Base-by-base conservation (phyloP, 1,140 invertebrate species). In the Leucophenga varia region DNA sequence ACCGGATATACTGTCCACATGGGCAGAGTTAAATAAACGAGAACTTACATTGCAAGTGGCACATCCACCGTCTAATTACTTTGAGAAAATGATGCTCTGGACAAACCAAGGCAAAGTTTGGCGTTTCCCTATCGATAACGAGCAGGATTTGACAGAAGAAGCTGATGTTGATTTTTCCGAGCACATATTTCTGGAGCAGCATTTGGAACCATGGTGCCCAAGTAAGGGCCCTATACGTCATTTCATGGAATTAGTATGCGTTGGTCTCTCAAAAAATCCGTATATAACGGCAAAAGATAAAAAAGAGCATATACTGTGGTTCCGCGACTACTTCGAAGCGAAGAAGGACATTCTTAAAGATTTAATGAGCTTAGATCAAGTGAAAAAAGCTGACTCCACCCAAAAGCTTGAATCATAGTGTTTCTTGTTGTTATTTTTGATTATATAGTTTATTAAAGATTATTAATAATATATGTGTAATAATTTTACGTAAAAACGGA, bases 101-200 rank as follows among this genome's bases (percentile, higher is more conserved):
- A 98, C 96, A 0, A 85, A 96, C 39, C 84, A 95, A 75, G 93
- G 92, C 35, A 97, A 95, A 79, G 59, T 98, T 7, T 99, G 96
- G 96, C 85, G 89, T 42, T 99, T 97, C 75, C 97, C 97, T 9
- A 95, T 99, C 47, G 80, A 98, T 75, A 99, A 99, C 81, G 95
- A 98, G 79, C 88, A 92, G 83, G 95, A 87, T 49, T 71, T 93
- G 68, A 84, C 87, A 36, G 84, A 88, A 59, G 93, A 98, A 71
- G 72, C 81, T 14, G 82, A 86, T 52, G 81, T 91, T 1, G 85
- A 89, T 54, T 97, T 97, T 73, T 83, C 89, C 2, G 90, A 96
- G 53, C 97, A 99, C 70, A 84, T 99, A 13, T 97, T 98, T 74
- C 76, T 98, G 7, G 94, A 98, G 52, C 75, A 81, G 14, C 85